Evolutionary conservation across 2,113 vertebrate genomes (phyloP).

Genomic region (Halcyon senegalensis): DNA sequence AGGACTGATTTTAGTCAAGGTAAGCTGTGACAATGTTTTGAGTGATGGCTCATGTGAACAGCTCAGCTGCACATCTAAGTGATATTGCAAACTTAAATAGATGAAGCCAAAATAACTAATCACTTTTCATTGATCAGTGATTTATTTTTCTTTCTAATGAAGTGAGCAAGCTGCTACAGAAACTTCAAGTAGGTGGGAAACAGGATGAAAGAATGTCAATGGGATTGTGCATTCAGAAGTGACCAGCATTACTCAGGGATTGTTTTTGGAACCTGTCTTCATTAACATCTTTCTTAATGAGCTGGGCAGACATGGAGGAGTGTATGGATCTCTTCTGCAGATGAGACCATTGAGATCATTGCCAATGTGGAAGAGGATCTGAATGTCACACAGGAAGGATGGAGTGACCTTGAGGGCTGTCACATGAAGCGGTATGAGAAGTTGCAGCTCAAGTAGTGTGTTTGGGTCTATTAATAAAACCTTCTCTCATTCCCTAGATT

Average conservation of each 20-base stretch:
- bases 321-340: neutral
- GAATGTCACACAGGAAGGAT: neutral
- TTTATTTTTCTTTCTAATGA: neutral
- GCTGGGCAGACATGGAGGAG: neutral
- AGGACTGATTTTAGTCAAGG: neutral
- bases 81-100: neutral
- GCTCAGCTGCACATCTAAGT: neutral
- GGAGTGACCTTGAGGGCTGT: accelerated
- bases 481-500: neutral
- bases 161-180: neutral
- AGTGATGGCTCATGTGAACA: neutral
- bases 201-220: neutral
- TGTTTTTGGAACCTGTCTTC: neutral
- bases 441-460: neutral
- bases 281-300: neutral
- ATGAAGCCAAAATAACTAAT: neutral
- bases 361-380: neutral
- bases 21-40: neutral
- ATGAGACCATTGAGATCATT: neutral
- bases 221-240: neutral
- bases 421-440: neutral
- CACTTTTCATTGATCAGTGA: neutral
- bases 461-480: neutral
- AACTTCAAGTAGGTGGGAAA: neutral
- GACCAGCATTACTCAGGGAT: neutral